Percentiles rank a stretch among this genome's conserved stretches.
Evolutionary conservation across 2,113 vertebrate species (phyloP).

Genomic region (Alosa alosa): DNA sequence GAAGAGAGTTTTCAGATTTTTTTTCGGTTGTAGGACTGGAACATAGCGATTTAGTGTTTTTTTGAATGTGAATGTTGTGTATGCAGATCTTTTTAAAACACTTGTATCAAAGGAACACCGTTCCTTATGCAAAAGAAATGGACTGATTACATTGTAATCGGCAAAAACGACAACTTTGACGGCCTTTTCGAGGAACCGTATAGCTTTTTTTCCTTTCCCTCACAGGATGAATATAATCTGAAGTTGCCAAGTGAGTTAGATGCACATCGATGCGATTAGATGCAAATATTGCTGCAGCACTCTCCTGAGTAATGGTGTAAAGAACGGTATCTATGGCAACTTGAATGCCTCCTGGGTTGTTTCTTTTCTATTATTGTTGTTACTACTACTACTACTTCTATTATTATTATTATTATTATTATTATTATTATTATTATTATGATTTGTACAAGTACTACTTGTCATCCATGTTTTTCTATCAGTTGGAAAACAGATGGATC

Average conservation of each 20-base stretch:
- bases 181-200: conserved; percentile 8
- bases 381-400: not conserved
- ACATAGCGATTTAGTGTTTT: conserved; percentile 43
- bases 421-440: not conserved
- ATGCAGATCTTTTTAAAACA: conserved; percentile 34
- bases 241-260: conserved; percentile 6
- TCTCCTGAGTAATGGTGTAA: not conserved
- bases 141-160: conserved; percentile 21
- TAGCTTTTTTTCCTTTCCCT: conserved; percentile 10
- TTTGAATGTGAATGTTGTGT: conserved; percentile 44
- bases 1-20: conserved; percentile 47
- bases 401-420: not conserved
- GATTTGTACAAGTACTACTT: conserved; percentile 30
- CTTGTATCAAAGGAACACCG: conserved; percentile 34
- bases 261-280: not conserved
- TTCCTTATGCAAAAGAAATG: conserved; percentile 49
- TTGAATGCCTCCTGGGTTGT: not conserved
- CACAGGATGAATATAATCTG: not conserved
- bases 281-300: conserved; percentile 47
- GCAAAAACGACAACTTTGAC: conserved; percentile 2
- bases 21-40: conserved; percentile 47
- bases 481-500: conserved; percentile 34
- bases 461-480: conserved; percentile 39
- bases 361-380: not conserved
- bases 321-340: not conserved